A percentile compares a stretch with the other conserved stretches of the same genome.
Conservation (phyloP, 2,113 vertebrate genomes). For the Onychorhynchus coronatus region DNA sequence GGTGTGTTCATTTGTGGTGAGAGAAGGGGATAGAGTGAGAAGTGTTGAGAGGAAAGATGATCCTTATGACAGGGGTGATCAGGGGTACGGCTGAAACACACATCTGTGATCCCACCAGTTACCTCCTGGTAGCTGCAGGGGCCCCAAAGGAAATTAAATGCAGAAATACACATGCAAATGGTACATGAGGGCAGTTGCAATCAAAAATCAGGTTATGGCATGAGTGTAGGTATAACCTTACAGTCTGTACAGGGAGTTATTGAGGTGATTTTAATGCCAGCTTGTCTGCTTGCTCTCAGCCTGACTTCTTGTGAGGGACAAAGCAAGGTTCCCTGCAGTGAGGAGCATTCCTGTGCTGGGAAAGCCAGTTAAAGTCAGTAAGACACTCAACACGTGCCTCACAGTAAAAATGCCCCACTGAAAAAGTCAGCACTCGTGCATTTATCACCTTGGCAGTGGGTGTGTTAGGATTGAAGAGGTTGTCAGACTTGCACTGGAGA, state of each 20-base stretch:
- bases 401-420: neutral
- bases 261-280: neutral
- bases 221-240: neutral
- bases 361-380: neutral
- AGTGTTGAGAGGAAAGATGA: neutral
- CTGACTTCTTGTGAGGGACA: neutral
- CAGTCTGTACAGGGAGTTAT: neutral
- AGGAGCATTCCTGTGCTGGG: neutral
- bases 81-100: neutral
- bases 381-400: neutral
- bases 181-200: neutral
- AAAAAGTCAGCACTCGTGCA: neutral
- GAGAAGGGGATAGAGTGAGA: fast-evolving
- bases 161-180: neutral
- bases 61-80: neutral
- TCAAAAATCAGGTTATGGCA: neutral
- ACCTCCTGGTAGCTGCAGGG: neutral
- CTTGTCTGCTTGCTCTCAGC: neutral
- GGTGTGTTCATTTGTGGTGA: neutral
- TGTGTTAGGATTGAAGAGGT: neutral
- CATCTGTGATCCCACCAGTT: neutral
- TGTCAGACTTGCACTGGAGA: neutral
- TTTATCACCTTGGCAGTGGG: neutral
- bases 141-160: neutral
- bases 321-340: neutral